These are phyloP conservation scores for Neoaliturus tenellus DNA, from an alignment of 2,888 invertebrate species.

Conservation along the genomic window DNA sequence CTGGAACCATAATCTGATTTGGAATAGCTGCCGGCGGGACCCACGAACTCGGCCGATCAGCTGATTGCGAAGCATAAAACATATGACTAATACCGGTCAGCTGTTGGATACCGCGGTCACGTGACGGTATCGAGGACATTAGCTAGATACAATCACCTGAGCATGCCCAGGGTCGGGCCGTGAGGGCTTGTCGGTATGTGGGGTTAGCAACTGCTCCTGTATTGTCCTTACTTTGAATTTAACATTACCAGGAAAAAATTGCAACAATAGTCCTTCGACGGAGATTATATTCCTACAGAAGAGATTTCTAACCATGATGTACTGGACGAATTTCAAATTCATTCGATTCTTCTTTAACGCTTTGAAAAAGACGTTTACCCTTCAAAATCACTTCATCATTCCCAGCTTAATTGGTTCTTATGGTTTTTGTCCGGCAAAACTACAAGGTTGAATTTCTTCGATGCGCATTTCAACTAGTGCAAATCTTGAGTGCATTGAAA, in stretches of 20 bases:
- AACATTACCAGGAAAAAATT: no score
- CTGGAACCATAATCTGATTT: not conserved
- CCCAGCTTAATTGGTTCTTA: not conserved
- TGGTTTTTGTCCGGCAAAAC: not conserved
- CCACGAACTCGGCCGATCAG: not conserved
- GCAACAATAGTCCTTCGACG: no score
- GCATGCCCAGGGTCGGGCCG: not conserved
- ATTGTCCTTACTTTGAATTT: no score
- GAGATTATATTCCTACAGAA: no score
- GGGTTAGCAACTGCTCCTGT: no score
- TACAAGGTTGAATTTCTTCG: not conserved
- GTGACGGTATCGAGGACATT: conserved; percentile 4
- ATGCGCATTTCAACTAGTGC: not conserved
- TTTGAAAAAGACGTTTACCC: no score
- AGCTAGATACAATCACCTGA: not conserved
- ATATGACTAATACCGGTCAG: conserved; percentile 24
- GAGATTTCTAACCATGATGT: no score
- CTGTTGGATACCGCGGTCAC: not conserved
- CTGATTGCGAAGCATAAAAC: conserved; percentile 16
- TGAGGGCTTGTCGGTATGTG: not conserved
- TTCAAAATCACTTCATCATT: not conserved
- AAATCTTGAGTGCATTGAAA: not conserved
- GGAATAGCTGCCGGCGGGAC: not conserved
- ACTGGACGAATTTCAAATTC: no score
- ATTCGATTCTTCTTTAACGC: no score